Evolutionary conservation across 2,113 vertebrate species (phyloP).

Genomic region (Irena cyanogastra): DNA sequence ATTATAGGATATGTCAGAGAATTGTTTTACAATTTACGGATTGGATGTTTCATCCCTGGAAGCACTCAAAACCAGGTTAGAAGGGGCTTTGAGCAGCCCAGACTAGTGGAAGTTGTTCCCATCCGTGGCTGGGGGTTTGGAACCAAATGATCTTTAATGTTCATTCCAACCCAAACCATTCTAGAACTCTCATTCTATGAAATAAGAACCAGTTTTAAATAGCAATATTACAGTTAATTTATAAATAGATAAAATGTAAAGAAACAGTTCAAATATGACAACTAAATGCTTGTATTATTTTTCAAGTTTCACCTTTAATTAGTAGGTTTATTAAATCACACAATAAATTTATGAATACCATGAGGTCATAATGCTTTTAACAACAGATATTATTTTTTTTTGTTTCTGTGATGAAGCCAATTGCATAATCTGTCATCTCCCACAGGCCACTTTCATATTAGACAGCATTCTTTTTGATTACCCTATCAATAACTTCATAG

Average conservation of each 20-base stretch:
- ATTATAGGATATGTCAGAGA: neutral
- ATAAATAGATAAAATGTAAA: neutral
- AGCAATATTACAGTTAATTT: neutral
- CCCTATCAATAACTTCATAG: neutral
- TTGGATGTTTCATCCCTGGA: neutral
- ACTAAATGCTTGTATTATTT: neutral
- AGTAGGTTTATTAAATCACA: neutral
- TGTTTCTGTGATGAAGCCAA: neutral
- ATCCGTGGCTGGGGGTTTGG: neutral
- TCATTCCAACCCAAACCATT: neutral
- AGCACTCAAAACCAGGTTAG: neutral
- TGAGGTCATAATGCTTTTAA: neutral
- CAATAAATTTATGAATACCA: neutral
- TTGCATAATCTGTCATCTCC: neutral
- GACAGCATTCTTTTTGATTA: neutral
- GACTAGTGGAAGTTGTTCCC: neutral
- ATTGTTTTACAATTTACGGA: neutral
- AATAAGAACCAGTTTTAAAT: neutral
- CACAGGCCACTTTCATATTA: neutral
- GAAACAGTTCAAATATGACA: neutral
- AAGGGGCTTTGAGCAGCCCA: neutral
- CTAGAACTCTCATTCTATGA: neutral
- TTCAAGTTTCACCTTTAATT: neutral
- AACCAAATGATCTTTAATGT: neutral
- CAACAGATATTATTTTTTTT: rapidly evolving